Evolutionary conservation across 2,797 vertebrate genomes (phyloP), one percentile per base, ranked within the genome.

Genomic region (Salarias fasciatus): DNA sequence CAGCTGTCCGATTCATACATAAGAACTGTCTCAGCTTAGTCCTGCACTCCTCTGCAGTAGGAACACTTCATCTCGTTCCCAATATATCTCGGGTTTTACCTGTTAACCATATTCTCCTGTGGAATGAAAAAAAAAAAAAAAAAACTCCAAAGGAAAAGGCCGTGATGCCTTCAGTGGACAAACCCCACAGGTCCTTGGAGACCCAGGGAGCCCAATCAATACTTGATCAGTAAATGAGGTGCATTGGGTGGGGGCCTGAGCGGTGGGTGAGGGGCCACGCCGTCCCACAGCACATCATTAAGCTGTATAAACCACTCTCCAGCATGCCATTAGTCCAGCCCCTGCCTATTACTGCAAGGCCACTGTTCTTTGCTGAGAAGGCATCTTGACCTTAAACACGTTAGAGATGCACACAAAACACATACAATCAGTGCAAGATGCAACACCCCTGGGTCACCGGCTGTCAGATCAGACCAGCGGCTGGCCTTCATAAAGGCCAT

Each of bases 211-310:
- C 53, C 56, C 29, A 41, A 86, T 87, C 77, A 46, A 82, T 78
- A 72, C 70, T 28, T 64, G 70, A 86, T 85, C 18, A 24, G 18
- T 24, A 24, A 24, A 3, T 59, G 64, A 71, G 58, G 64, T 61
- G 53, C 33, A 36, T 40, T 24, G 2, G 28, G 28, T 15, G 5
- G 48, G 1, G 46, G 48, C 24, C 18, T 24, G 18, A 24, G 18
- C 18, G 18, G 24, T 24, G 42, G 36, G 36, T 62, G 6, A 12
- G 64, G 71, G 69, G 53, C 45, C 13, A 11, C 29, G 45, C 14
- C 42, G 59, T 87, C 86, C 79, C 86, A 82, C 31, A 67, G 57
- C 69, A 69, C 83, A 79, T 87, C 79, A 85, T 90, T 89, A 89
- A 82, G 82, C 37, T 43, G 71, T 37, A 28, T 36, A 76, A 71